Evolutionary conservation across 2,888 invertebrate species (phyloP).

Genomic region (Villa cingulata): DNA sequence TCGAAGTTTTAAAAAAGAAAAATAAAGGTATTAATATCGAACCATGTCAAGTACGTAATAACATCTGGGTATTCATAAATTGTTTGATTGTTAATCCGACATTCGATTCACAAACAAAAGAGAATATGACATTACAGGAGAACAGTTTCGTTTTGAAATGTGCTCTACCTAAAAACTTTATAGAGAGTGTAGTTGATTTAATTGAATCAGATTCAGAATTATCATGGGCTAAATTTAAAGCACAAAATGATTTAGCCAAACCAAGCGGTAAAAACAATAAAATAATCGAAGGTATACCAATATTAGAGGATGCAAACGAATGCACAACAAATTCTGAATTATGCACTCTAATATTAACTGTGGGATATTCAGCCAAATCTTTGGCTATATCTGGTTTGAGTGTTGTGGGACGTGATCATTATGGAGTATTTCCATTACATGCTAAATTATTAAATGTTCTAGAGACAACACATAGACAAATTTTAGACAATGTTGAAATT

Average conservation of each 20-base stretch:
- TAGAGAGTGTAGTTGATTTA: conserved; percentile 58
- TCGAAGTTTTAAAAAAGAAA: conserved; percentile 81
- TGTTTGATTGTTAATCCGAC: conserved; percentile 97
- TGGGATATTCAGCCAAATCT: conserved; percentile 99
- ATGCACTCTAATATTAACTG: conserved; percentile 95
- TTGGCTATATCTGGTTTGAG: conserved; percentile 93
- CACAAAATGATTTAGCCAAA: conserved; percentile 77
- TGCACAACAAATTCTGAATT: conserved; percentile 73
- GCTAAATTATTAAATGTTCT: conserved; percentile 95
- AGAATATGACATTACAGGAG: conserved; percentile 91
- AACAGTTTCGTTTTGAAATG: conserved; percentile 96
- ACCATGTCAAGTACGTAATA: conserved; percentile 88
- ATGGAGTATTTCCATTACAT: conserved; percentile 92
- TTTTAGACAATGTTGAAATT: conserved; percentile 93
- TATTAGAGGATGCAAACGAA: conserved; percentile 95
- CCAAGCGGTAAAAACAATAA: conserved; percentile 77
- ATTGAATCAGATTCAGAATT: conserved; percentile 91
- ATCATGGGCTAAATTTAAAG: conserved; percentile 93
- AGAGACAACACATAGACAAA: conserved; percentile 94
- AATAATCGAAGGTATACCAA: conserved; percentile 85
- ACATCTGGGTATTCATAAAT: conserved; percentile 96
- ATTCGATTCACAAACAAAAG: conserved; percentile 99
- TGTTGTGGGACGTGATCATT: conserved; percentile 84
- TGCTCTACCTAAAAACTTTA: conserved; percentile 74
- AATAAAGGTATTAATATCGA: conserved; percentile 81